These are phyloP conservation scores for Anguilla rostrata DNA, from an alignment of 2,113 vertebrate species.

Conservation along the genomic window DNA sequence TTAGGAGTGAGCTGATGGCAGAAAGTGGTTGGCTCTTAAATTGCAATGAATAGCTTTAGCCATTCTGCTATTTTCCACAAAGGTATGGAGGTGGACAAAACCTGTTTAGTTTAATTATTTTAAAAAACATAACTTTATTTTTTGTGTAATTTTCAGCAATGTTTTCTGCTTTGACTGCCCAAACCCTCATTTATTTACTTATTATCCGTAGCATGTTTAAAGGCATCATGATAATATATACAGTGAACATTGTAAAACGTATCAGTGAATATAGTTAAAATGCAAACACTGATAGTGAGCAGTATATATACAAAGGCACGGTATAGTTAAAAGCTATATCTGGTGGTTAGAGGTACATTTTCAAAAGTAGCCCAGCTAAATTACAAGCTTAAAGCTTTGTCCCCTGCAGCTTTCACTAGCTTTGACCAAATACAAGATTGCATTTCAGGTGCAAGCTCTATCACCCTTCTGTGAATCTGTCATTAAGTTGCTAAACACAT, in stretches of 20 bases:
- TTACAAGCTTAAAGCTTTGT: neutral
- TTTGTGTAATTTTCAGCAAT: neutral
- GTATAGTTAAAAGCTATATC: too few relatives aligned
- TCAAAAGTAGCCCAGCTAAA: neutral
- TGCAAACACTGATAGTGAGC: neutral
- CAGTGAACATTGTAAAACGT: neutral
- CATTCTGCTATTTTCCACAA: neutral
- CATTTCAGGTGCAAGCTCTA: neutral
- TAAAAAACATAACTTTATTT: neutral
- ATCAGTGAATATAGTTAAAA: neutral
- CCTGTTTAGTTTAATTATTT: too few relatives aligned
- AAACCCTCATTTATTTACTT: neutral
- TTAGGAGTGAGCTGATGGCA: neutral
- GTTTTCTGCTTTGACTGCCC: neutral
- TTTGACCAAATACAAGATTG: neutral
- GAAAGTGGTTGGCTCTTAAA: neutral
- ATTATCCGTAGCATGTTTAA: neutral
- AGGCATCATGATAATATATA: neutral
- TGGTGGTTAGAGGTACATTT: too few relatives aligned
- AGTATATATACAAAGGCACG: neutral
- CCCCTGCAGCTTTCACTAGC: neutral
- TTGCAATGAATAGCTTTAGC: neutral
- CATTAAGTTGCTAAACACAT: neutral
- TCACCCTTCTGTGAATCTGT: neutral
- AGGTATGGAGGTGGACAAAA: neutral